Conservation (phyloP, 2,888 invertebrate species). For the Sisyra terminalis region DNA sequence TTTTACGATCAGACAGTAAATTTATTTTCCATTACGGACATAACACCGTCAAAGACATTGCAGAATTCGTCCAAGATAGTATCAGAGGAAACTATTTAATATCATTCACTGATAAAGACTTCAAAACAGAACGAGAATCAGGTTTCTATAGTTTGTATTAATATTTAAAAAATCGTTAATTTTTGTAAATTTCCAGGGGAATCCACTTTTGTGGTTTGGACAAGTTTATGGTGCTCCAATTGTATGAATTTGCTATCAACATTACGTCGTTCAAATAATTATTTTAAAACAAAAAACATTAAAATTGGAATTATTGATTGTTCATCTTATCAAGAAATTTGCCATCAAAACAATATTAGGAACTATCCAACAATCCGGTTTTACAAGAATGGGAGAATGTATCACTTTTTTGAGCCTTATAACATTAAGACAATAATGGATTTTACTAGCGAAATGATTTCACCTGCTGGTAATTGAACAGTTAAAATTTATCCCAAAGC, state of each 20-base stretch:
- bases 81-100: slow-evolving; percentile 37
- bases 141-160: not conserved
- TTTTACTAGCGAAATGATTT: slow-evolving; percentile 40
- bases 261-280: slow-evolving; percentile 42
- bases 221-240: slow-evolving; percentile 66
- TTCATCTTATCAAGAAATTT: slow-evolving; percentile 39
- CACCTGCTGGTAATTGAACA: slow-evolving; percentile 29
- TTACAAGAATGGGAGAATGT: slow-evolving; percentile 37
- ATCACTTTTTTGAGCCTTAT: slow-evolving; percentile 41
- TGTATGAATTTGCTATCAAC: slow-evolving; percentile 52
- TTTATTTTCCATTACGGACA: slow-evolving; percentile 58
- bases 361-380: slow-evolving; percentile 55
- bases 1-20: slow-evolving; percentile 57
- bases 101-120: slow-evolving; percentile 43
- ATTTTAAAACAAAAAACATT: slow-evolving; percentile 29
- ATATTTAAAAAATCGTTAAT: not conserved
- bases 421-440: slow-evolving; percentile 40
- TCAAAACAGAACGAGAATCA: slow-evolving; percentile 33
- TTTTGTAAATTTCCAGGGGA: slow-evolving; percentile 17
- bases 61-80: slow-evolving; percentile 47
- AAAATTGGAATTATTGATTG: slow-evolving; percentile 53
- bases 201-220: slow-evolving; percentile 57
- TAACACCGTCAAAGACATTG: slow-evolving; percentile 34
- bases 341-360: slow-evolving; percentile 38
- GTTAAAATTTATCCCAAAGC: slow-evolving; percentile 4